These are phyloP conservation scores for Crotalus adamanteus DNA, from an alignment of 2,797 vertebrate species.

Conservation along the genomic window DNA sequence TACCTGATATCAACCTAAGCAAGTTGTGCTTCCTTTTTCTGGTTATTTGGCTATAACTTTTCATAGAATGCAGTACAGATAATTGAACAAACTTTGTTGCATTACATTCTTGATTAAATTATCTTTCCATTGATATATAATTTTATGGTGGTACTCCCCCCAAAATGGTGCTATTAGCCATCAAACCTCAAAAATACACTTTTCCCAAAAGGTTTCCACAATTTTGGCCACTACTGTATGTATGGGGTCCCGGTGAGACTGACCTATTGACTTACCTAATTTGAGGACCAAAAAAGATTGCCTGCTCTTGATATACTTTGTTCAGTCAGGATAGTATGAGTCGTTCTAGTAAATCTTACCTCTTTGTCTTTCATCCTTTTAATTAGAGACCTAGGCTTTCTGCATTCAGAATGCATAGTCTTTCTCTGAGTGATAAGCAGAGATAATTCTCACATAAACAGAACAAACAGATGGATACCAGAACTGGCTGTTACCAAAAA, in stretches of 20 bases:
- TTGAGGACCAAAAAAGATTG: neutral
- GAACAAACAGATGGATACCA: neutral
- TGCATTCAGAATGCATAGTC: neutral
- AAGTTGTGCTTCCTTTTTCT: no score
- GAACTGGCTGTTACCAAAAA: neutral
- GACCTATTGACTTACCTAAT: neutral
- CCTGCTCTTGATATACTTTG: neutral
- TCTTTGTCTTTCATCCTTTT: neutral
- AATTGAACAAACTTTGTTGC: no score
- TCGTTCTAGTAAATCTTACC: neutral
- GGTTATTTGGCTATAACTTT: no score
- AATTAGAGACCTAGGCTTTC: neutral
- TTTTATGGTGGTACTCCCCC: no score
- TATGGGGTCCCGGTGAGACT: neutral
- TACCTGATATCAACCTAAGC: no score
- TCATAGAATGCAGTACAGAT: no score
- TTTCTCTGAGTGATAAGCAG: neutral
- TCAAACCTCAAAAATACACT: no score
- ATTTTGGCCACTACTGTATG: neutral
- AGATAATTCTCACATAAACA: neutral
- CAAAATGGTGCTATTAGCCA: no score
- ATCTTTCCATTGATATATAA: no score
- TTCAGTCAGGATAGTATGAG: neutral
- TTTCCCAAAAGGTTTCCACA: no score
- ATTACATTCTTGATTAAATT: no score